Conservation (phyloP, 2,113 vertebrate genomes). For the Arothron firmamentum region DNA sequence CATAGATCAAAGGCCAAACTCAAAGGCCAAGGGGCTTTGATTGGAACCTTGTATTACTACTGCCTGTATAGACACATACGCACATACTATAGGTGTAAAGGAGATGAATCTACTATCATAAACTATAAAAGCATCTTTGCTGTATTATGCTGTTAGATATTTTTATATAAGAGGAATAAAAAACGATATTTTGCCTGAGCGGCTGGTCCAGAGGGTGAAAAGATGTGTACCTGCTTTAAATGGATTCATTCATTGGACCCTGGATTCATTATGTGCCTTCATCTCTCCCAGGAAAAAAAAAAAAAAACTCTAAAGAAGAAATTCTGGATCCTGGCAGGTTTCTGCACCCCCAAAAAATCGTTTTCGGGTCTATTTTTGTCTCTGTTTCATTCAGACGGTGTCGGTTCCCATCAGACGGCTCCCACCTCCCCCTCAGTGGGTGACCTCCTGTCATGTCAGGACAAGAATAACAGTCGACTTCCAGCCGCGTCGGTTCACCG, state of each 20-base stretch:
- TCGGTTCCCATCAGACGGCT: constrained; percentile 1
- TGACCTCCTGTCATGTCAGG: not conserved
- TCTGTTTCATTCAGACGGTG: not conserved
- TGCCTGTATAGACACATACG: no score
- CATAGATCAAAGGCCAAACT: no score
- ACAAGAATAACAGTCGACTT: not conserved
- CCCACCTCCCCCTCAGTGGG: not conserved
- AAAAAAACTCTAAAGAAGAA: not conserved
- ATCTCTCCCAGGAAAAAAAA: not conserved
- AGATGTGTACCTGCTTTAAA: not conserved
- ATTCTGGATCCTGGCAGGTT: not conserved
- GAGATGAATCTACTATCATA: not conserved
- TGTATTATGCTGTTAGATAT: not conserved
- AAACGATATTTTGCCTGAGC: not conserved
- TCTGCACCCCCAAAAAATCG: not conserved
- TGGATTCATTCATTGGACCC: no score
- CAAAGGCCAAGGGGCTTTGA: no score
- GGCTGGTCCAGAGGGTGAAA: not conserved
- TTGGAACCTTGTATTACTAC: no score
- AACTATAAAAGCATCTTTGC: not conserved
- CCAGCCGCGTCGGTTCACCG: no score
- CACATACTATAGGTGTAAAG: no score
- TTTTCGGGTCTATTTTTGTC: not conserved
- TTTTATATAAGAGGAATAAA: not conserved
- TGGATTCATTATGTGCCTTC: not conserved